These are phyloP conservation scores for Mormyrus proboscirostris DNA, from an alignment of 2,797 vertebrate genomes.

Conservation along the genomic window DNA sequence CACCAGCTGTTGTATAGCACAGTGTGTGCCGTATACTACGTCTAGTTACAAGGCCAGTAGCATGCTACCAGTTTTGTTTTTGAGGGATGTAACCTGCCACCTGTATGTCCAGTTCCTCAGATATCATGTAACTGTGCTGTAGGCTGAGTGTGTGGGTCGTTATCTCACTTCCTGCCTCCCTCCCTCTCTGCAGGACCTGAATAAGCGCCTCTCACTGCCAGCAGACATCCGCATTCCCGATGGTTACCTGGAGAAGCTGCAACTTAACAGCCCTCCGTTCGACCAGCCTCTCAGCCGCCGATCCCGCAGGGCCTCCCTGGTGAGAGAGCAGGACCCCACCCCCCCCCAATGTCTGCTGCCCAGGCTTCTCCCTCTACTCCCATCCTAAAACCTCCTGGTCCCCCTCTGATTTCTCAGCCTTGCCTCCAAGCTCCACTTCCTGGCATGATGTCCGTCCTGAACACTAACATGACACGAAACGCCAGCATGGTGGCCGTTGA, in stretches of 20 bases:
- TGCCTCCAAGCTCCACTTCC: not conserved
- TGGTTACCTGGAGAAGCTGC: slow-evolving; percentile 90
- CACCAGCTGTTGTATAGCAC: not conserved
- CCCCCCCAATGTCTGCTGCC: not conserved
- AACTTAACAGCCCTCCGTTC: slow-evolving; percentile 87
- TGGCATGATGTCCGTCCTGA: not conserved
- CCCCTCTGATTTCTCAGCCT: not conserved
- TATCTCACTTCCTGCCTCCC: not conserved
- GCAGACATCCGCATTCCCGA: slow-evolving; percentile 97
- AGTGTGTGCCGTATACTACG: not conserved
- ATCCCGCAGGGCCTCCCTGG: slow-evolving; percentile 75
- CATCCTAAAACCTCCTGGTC: not conserved
- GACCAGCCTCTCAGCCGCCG: slow-evolving; percentile 78
- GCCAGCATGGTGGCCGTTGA: not conserved
- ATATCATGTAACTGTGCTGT: not conserved
- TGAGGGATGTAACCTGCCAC: not conserved
- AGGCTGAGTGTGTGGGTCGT: not conserved
- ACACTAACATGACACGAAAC: not conserved
- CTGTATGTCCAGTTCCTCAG: not conserved
- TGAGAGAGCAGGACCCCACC: slow-evolving; percentile 45
- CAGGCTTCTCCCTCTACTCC: not conserved
- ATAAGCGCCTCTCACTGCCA: slow-evolving; percentile 91
- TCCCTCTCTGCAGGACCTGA: slow-evolving; percentile 69
- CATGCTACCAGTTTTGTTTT: not conserved
- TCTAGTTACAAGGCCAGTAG: not conserved